phyloP scores from a whole-genome alignment of 2,113 vertebrate species.

The Eretmochelys imbricata region DNA sequence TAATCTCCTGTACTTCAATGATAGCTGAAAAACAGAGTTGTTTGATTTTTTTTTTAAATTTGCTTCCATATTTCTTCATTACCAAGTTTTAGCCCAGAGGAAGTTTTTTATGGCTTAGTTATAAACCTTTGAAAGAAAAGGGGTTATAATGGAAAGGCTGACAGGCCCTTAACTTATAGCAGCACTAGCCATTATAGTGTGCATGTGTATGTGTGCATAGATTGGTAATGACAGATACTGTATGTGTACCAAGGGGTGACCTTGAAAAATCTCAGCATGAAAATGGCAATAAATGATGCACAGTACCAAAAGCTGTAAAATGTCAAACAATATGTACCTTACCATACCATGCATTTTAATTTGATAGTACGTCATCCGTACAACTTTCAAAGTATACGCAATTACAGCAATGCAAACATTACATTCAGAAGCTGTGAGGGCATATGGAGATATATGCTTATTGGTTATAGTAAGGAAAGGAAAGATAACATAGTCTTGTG shows the following conservation, averaged over 20 bases:
- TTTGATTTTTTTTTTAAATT: not conserved
- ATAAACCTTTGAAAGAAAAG: constrained; percentile 14
- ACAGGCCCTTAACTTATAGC: not conserved
- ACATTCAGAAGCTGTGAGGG: not conserved
- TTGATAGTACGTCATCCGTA: not conserved
- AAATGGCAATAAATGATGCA: not conserved
- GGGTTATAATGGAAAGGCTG: not conserved
- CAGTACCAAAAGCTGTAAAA: constrained; percentile 17
- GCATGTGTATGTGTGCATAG: not conserved
- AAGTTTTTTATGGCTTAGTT: not conserved
- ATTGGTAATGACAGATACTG: not conserved
- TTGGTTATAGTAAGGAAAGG: not conserved
- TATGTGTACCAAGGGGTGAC: constrained; percentile 15
- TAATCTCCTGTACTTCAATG: not conserved
- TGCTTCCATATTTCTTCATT: not conserved
- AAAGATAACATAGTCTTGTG: not conserved
- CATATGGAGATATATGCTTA: not conserved
- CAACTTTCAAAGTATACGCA: not conserved
- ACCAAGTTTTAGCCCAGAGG: not conserved
- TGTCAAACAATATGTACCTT: not conserved
- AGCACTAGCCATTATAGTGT: not conserved
- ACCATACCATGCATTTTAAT: not conserved
- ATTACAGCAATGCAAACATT: not conserved
- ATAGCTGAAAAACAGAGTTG: not conserved
- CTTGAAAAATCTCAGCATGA: constrained; percentile 33